These are phyloP conservation scores for Cryptotis parvus DNA, from an alignment of 2,113 vertebrate genomes.

Conservation along the genomic window DNA sequence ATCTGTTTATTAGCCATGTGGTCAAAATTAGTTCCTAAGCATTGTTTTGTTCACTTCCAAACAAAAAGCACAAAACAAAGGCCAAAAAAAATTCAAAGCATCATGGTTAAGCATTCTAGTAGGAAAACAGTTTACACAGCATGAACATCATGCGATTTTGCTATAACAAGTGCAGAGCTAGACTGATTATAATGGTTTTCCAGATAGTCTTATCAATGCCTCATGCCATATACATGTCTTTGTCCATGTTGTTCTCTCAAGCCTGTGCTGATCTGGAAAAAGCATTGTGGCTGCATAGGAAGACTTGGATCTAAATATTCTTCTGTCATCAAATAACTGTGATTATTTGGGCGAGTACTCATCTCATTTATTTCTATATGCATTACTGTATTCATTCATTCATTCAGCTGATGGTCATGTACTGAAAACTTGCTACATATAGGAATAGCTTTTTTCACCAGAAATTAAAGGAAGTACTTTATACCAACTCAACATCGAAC, in stretches of 20 bases:
- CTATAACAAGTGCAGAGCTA: not conserved
- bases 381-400: not conserved
- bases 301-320: not conserved
- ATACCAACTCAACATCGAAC: not conserved
- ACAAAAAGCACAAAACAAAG: not conserved
- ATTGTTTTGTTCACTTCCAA: not conserved
- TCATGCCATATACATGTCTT: not conserved
- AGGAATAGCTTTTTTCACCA: not conserved
- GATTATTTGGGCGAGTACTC: not conserved
- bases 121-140: not conserved
- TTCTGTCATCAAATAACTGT: not conserved
- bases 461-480: not conserved
- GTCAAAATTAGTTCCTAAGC: constrained; percentile 28
- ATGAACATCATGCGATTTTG: not conserved
- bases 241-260: not conserved
- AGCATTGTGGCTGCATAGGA: not conserved
- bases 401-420: not conserved
- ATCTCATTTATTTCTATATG: not conserved
- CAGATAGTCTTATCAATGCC: not conserved
- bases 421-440: not conserved
- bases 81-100: not conserved
- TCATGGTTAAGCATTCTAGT: not conserved
- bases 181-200: not conserved
- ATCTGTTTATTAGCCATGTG: not conserved
- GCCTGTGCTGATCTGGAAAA: not conserved